Evolutionary conservation across 2,113 vertebrate species (phyloP), one percentile per base, ranked within the genome.

Genomic region (Progne subis): DNA sequence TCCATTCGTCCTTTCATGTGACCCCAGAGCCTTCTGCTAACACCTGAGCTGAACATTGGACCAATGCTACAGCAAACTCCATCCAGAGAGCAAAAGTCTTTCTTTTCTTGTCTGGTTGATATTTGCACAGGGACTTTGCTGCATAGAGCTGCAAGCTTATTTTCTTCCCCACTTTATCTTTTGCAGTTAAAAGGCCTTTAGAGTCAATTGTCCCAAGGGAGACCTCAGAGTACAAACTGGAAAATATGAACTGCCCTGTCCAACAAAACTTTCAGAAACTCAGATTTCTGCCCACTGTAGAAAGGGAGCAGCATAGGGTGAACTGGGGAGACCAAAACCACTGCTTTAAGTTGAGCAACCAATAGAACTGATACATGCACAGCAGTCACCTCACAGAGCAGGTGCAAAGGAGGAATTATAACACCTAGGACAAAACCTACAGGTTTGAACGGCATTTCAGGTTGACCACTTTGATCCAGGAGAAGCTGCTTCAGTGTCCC

Each of bases 281-380:
- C 32, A 1, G 0, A 14, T 37, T 61, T 46, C 57, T 53, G 31
- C 9, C 28, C 4, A 9, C 44, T 60, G 39, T 24, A 24, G 17
- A 17, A 47, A 76, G 61, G 61, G 29, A 82, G 18, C 29, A 85
- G 56, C 70, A 21, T 0, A 0, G 39, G 29, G 29, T 5, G 1
- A 55, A 65, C 14, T 18, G 32, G 59, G 57, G 65, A 82, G 68
- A 5, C 31, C 50, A 15, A 18, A 34, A 72, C 1, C 1, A 2
- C 2, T 21, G 12, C 49, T 61, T 39, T 13, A 70, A 59, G 23
- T 31, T 24, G 57, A 65, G 43, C 31, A 67, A 37, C 49, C 15
- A 50, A 25, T 12, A 55, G 15, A 75, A 74, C 20, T 28, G 15
- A 63, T 21, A 41, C 5, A 11, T 21, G 53, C 47, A 61, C 24